A percentile compares a stretch with the other conserved stretches of the same genome.
Conservation (phyloP, 2,797 vertebrate species). For the Taenioides sp. region DNA sequence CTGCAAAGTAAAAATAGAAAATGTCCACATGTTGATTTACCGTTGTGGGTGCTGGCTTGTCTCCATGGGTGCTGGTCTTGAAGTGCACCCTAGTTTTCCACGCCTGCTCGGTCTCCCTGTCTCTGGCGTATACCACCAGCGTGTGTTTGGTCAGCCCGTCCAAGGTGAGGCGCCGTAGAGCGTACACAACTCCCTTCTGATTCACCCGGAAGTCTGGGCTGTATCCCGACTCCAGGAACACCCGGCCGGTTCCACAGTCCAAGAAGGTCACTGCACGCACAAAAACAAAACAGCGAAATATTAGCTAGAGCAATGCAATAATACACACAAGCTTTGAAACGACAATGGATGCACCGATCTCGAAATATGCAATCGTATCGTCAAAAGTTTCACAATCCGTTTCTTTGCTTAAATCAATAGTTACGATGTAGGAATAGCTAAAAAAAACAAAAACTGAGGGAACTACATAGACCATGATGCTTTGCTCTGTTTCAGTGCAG, state of each 20-base stretch:
- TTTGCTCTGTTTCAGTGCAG: too few relatives aligned
- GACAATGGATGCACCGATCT: not conserved
- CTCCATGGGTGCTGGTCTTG: slow-evolving; percentile 47
- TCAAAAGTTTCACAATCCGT: too few relatives aligned
- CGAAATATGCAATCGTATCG: too few relatives aligned
- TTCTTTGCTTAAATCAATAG: too few relatives aligned
- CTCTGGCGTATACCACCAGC: slow-evolving; percentile 80
- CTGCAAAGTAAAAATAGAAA: too few relatives aligned
- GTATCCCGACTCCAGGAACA: slow-evolving; percentile 81
- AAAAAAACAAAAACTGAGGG: too few relatives aligned
- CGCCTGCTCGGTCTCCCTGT: slow-evolving; percentile 80
- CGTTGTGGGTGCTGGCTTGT: slow-evolving; percentile 36
- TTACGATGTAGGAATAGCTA: too few relatives aligned
- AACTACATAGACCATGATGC: too few relatives aligned
- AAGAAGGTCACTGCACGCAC: slow-evolving; percentile 70
- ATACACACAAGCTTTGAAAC: too few relatives aligned
- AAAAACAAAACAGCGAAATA: slow-evolving; percentile 7
- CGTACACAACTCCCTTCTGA: slow-evolving; percentile 82
- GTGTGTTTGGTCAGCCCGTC: slow-evolving; percentile 55
- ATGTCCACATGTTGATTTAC: slow-evolving; percentile 34
- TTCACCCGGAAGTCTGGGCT: slow-evolving; percentile 83
- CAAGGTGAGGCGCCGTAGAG: slow-evolving; percentile 76
- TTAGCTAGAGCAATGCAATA: slow-evolving; percentile 2
- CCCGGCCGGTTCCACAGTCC: slow-evolving; percentile 82
- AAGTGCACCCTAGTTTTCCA: slow-evolving; percentile 88